Conservation (phyloP, 1,140 invertebrate genomes). For the Elymnias hypermnestra region DNA sequence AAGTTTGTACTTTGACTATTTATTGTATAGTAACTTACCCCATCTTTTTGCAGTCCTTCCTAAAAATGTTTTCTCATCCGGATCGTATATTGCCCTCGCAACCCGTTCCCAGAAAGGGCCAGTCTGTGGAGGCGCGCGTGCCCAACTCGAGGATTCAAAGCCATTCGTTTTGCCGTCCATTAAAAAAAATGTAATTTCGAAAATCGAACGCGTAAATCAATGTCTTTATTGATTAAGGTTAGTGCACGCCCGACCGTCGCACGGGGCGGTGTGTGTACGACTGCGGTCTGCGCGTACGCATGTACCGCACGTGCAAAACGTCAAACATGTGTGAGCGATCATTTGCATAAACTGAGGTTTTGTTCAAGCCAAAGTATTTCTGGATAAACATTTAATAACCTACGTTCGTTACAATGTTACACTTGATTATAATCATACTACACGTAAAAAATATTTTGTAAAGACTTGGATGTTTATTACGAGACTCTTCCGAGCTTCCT, state of each 20-base stretch:
- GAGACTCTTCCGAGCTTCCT: no score
- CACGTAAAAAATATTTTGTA: no score
- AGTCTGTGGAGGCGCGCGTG: slow-evolving; percentile 43
- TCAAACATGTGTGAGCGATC: slow-evolving; percentile 25
- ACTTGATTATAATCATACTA: no score
- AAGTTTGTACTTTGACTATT: no score
- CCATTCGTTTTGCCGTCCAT: slow-evolving; percentile 52
- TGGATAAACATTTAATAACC: no score
- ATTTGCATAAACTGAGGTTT: slow-evolving; percentile 3
- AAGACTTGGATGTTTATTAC: no score
- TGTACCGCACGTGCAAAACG: slow-evolving; percentile 19
- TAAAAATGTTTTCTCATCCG: slow-evolving; percentile 79
- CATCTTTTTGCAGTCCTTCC: slow-evolving; percentile 84
- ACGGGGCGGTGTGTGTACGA: slow-evolving; percentile 21
- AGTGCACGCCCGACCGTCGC: slow-evolving; percentile 18
- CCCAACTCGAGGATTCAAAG: slow-evolving; percentile 43
- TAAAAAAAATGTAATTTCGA: slow-evolving; percentile 15
- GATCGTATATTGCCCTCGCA: slow-evolving; percentile 80
- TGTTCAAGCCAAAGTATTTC: slow-evolving; percentile 10
- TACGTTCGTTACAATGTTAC: no score
- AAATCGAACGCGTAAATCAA: slow-evolving; percentile 9
- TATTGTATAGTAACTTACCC: no score
- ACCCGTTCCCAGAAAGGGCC: slow-evolving; percentile 77
- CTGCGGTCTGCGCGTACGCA: slow-evolving; percentile 13
- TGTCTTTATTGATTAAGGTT: background rate